Evolutionary conservation across 1,140 invertebrate genomes (phyloP).

Genomic region (Aphelinus atriplicis): DNA sequence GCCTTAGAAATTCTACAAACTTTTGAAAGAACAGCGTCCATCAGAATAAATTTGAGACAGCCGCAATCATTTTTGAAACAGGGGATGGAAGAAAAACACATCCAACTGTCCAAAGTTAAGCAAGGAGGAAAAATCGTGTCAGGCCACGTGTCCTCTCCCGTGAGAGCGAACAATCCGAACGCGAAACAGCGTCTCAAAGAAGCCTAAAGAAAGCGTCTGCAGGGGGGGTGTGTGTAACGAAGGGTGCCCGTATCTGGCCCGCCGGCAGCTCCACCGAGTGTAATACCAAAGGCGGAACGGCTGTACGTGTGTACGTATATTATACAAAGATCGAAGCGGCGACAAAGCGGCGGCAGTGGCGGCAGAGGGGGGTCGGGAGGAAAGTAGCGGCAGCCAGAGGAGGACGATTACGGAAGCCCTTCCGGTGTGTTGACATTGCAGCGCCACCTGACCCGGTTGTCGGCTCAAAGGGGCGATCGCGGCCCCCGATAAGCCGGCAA

Average conservation of each 20-base stretch:
- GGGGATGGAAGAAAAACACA: too few species aligned
- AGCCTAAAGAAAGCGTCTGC: neutral
- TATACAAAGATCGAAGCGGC: conserved; percentile 5
- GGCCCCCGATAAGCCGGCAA: conserved; percentile 52
- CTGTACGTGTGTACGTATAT: neutral
- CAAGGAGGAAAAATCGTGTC: too few species aligned
- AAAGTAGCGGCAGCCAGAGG: conserved; percentile 23
- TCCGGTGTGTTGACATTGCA: conserved; percentile 56
- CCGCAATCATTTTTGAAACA: too few species aligned
- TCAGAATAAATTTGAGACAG: too few species aligned
- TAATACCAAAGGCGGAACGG: conserved; percentile 11
- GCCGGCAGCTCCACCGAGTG: neutral
- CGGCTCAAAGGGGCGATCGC: conserved; percentile 54
- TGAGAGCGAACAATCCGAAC: too few species aligned
- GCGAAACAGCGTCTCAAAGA: neutral
- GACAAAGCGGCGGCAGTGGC: too few species aligned
- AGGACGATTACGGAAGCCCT: conserved; percentile 49
- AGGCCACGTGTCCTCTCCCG: too few species aligned
- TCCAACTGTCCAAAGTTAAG: too few species aligned
- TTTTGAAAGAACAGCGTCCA: too few species aligned
- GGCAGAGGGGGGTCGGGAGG: too few species aligned
- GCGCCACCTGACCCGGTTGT: conserved; percentile 53
- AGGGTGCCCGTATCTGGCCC: neutral
- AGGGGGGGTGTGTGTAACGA: neutral
- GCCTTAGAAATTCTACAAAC: too few species aligned